Conservation (phyloP, 2,797 vertebrate species). For the Lepus oiostolus region DNA sequence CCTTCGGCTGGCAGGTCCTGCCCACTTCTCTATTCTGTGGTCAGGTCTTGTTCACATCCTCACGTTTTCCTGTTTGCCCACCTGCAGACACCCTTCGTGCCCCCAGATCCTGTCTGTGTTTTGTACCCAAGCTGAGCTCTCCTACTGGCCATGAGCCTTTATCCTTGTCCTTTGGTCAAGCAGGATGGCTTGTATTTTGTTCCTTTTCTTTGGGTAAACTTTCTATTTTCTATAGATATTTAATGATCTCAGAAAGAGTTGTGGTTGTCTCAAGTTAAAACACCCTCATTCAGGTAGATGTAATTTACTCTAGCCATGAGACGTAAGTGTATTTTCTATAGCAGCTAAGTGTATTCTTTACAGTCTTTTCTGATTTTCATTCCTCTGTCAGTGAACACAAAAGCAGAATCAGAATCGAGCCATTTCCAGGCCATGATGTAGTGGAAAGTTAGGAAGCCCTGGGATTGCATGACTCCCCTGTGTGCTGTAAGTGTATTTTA, state of each 20-base stretch:
- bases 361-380: neutral
- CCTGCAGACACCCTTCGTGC: neutral
- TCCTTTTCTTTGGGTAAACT: slow-evolving; percentile 47
- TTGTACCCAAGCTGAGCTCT: neutral
- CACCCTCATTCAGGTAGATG: slow-evolving; percentile 28
- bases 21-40: neutral
- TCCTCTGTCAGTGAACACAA: neutral
- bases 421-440: neutral
- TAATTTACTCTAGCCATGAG: neutral
- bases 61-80: neutral
- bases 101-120: neutral
- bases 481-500: neutral
- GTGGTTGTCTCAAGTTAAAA: slow-evolving; percentile 1
- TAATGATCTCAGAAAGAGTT: slow-evolving; percentile 42
- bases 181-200: neutral
- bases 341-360: slow-evolving; percentile 22
- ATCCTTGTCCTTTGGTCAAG: neutral
- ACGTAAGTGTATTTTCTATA: slow-evolving; percentile 39
- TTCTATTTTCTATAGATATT: slow-evolving; percentile 47
- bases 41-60: neutral
- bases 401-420: slow-evolving; percentile 52
- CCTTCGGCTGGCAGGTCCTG: neutral
- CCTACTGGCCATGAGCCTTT: neutral
- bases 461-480: slow-evolving; percentile 15
- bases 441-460: neutral